These are phyloP conservation scores for Melinaea marsaeus DNA, from an alignment of 2,888 invertebrate species.

Conservation along the genomic window DNA sequence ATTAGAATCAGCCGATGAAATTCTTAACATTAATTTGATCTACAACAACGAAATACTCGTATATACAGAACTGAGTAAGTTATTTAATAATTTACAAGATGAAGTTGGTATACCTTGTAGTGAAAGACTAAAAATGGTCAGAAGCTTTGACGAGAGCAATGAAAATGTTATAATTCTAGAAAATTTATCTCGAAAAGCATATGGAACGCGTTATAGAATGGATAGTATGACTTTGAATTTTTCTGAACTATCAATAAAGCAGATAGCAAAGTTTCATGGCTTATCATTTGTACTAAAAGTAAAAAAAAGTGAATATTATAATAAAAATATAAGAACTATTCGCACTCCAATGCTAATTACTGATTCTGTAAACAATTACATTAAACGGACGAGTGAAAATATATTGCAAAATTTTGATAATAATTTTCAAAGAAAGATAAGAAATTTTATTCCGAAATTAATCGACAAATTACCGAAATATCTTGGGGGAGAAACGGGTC, in stretches of 20 bases:
- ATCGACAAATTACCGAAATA: conserved; percentile 36
- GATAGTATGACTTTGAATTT: conserved; percentile 37
- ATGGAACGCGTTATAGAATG: conserved; percentile 34
- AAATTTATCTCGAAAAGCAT: conserved; percentile 44
- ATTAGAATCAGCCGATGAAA: conserved; percentile 27
- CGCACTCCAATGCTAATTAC: conserved; percentile 32
- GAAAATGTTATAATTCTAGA: conserved; percentile 47
- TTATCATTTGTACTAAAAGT: conserved; percentile 38
- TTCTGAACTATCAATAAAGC: conserved; percentile 35
- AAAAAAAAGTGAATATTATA: conserved; percentile 32
- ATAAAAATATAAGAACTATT: conserved; percentile 36
- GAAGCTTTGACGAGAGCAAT: conserved; percentile 41
- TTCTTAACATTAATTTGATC: conserved; percentile 35
- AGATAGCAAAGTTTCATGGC: conserved; percentile 42
- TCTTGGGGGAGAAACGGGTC: conserved; percentile 26
- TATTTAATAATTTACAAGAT: conserved; percentile 40
- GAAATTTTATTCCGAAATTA: no score
- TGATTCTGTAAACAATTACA: conserved; percentile 35
- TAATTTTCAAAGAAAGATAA: no score
- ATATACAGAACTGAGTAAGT: conserved; percentile 39
- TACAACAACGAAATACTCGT: conserved; percentile 43
- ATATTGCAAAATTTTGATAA: conserved; percentile 33
- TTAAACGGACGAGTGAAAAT: conserved; percentile 33
- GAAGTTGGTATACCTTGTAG: conserved; percentile 38
- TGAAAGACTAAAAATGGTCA: conserved; percentile 41